Evolutionary conservation across 2,888 invertebrate species (phyloP).

Genomic region (Lissocephala sabroskyi): DNA sequence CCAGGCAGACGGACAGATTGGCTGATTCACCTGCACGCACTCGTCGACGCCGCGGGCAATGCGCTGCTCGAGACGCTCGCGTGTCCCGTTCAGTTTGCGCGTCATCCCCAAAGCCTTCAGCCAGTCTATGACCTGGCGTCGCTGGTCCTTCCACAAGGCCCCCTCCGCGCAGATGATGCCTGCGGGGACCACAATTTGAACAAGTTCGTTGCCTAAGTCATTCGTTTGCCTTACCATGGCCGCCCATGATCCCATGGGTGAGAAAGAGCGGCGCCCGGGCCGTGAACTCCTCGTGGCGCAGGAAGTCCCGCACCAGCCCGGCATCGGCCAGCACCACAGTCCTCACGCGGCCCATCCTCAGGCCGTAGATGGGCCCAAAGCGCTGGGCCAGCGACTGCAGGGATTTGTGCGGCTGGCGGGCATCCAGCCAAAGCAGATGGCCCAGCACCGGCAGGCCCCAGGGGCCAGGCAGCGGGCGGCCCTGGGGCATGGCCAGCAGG

Average conservation of each 20-base stretch:
- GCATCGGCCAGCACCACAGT: constrained; percentile 86
- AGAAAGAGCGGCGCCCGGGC: constrained; percentile 85
- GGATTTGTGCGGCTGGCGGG: constrained; percentile 80
- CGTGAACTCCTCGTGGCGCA: constrained; percentile 81
- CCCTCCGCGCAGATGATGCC: constrained; percentile 90
- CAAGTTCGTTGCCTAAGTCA: constrained; percentile 38
- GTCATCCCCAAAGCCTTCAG: constrained; percentile 83
- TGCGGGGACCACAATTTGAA: constrained; percentile 69
- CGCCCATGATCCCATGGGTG: constrained; percentile 90
- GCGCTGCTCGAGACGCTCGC: constrained; percentile 78
- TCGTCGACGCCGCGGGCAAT: constrained; percentile 78
- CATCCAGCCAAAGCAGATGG: constrained; percentile 82
- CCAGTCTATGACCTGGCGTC: constrained; percentile 81
- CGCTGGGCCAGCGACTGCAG: constrained; percentile 78
- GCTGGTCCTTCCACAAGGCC: constrained; percentile 85
- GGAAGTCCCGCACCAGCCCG: constrained; percentile 80
- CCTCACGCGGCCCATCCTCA: constrained; percentile 83
- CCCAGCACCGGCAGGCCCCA: constrained; percentile 83
- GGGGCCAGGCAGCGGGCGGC: constrained; percentile 80
- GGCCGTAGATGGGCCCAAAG: constrained; percentile 83
- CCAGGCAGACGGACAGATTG: too few relatives aligned
- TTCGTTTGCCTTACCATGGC: constrained; percentile 80
- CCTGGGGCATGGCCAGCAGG: constrained; percentile 19
- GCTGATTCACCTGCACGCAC: constrained; percentile 73
- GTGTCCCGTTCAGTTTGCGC: constrained; percentile 76